A percentile compares a stretch with the other conserved stretches of the same genome.
phyloP scores from a whole-genome alignment of 2,888 invertebrate genomes.

The Rugalucina vietnamica region DNA sequence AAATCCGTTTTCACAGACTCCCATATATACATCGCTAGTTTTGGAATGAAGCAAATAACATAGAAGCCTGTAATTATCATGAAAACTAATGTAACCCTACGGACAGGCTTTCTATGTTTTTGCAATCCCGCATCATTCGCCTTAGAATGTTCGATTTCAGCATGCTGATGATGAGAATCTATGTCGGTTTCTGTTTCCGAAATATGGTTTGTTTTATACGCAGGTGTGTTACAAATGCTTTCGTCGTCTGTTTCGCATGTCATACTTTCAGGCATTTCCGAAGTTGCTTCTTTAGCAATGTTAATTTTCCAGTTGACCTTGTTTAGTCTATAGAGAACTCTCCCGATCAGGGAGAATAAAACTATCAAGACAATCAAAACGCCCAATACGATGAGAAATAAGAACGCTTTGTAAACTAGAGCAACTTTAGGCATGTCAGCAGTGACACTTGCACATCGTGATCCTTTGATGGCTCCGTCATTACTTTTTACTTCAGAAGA shows the following conservation, averaged over 20 bases:
- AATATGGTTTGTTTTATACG: too few relatives aligned
- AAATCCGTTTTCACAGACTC: too few relatives aligned
- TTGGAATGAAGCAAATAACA: slow-evolving; percentile 17
- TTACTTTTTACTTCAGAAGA: background rate
- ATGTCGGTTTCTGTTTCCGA: background rate
- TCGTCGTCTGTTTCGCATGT: background rate
- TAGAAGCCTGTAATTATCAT: slow-evolving; percentile 18
- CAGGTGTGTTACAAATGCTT: background rate
- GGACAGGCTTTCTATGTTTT: slow-evolving; percentile 4
- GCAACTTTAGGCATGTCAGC: slow-evolving; percentile 19
- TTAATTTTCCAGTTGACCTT: slow-evolving; percentile 5
- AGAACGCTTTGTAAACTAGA: background rate
- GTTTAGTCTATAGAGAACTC: slow-evolving; percentile 8
- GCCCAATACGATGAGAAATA: slow-evolving; percentile 9
- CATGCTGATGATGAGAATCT: background rate
- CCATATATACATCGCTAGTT: background rate
- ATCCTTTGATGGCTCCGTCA: slow-evolving; percentile 9
- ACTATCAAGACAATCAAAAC: slow-evolving; percentile 2
- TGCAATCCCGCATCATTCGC: background rate
- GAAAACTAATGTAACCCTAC: slow-evolving; percentile 10
- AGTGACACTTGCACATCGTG: slow-evolving; percentile 10
- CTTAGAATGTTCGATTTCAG: background rate
- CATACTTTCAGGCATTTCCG: background rate
- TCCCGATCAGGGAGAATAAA: slow-evolving; percentile 6
- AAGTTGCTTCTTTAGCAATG: background rate